Evolutionary conservation across 2,113 vertebrate genomes (phyloP).

Genomic region (Lophotis ruficrista): DNA sequence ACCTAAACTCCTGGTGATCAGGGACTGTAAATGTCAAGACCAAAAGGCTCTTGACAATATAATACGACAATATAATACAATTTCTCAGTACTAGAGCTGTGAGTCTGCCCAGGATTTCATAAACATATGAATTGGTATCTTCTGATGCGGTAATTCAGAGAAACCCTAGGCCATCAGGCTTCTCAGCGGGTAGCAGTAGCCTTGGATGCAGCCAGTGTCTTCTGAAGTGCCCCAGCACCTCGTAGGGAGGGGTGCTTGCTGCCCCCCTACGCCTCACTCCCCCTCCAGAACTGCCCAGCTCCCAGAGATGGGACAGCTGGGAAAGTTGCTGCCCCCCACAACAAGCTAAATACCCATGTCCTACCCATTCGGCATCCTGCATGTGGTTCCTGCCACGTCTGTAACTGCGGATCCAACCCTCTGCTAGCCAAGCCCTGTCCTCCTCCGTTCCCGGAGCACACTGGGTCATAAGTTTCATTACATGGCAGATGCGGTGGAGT

Average conservation of each 20-base stretch:
- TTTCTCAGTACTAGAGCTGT: background rate
- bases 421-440: background rate
- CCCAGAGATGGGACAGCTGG: background rate
- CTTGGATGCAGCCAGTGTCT: background rate
- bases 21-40: background rate
- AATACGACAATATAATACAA: background rate
- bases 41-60: background rate
- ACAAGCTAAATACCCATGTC: fast-evolving
- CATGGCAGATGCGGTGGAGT: background rate
- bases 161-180: background rate
- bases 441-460: background rate
- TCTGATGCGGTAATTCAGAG: background rate
- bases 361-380: background rate
- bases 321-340: background rate
- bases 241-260: background rate
- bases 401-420: background rate
- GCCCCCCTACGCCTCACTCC: background rate
- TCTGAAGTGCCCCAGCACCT: background rate
- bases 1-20: background rate
- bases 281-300: background rate
- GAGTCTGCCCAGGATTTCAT: background rate
- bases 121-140: background rate
- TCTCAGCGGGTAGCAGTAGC: background rate
- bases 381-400: fast-evolving
- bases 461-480: background rate